Evolutionary conservation across 2,797 vertebrate species (phyloP), one percentile per base, ranked within the genome.

Genomic region (Nasua narica): DNA sequence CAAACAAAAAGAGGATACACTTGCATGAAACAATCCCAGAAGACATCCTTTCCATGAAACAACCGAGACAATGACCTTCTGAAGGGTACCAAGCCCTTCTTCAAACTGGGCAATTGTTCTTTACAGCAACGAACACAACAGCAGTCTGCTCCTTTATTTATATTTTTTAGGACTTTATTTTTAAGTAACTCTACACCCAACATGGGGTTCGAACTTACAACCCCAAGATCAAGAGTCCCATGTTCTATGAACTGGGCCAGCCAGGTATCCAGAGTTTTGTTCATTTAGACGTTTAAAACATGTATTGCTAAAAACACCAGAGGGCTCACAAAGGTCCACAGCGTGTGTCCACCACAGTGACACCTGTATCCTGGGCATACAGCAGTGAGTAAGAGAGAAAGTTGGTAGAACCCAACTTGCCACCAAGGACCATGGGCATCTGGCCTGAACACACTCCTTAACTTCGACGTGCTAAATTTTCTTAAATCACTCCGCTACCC

Each of bases 281-380:
- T 77, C 67, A 12, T 4, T 69, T 69, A 37, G 43, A 29, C 27
- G 1, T 29, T 69, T 32, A 37, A 86, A 72, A 43, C 32, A 13
- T 19, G 35, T 79, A 7, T 72, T 88, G 76, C 70, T 74, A n/a
- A 83, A 58, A 72, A 56, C 16, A 37, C 25, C 54, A 14, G 21
- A 32, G 13, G 2, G n/a, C 18, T 76, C 62, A 0, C 5, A 43
- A 58, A 15, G n/a, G 18, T 10, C 3, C 40, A 7, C 25, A 15
- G 12, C 32, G 13, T 3, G 0, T 5, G 19, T 18, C 46, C n/a
- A 14, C 27, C 0, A 12, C 4, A 43, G 29, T 5, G 14, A n/a
- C 2, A n/a, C 67, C 56, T 23, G 35, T 29, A 29, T 27, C 60
- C 50, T 54, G 32, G 54, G 25, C 10, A 67, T 21, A 67, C 3